Base-by-base conservation (phyloP, 1,140 invertebrate species). In the Diachasma alloeum region DNA sequence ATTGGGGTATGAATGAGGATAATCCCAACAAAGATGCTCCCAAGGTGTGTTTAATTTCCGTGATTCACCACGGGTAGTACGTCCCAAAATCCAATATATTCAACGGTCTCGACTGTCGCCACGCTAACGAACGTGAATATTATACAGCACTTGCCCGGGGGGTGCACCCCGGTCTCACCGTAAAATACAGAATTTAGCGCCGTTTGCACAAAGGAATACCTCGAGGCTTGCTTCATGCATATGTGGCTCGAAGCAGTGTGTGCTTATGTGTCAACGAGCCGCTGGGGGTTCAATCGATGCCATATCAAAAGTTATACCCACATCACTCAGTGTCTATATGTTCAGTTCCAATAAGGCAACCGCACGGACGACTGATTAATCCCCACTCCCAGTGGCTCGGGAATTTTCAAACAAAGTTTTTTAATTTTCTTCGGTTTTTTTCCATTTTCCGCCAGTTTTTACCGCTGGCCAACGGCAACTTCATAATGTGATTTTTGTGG, bases 201-300 rank as follows among this genome's bases (percentile, higher is more conserved):
- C 72, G 53, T 63, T 74, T 74, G 53, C 72, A 74, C 72, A 74
- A 74, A 74, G 53, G 72, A 74, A 22, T 26, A 4, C 72, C 53
- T 44, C 31, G 13, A 31, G n/a, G 53, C 13, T 56, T 37, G 31
- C 9, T 74, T 74, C 72, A 74, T 74, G 72, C 72, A 74, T 59
- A 74, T 63, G 53, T 63, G 72, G n/a, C 66, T 37, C 37, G 48
- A 39, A 56, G 56, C 53, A 56, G 39, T 74, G 53, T 74, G 56
- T 74, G 31, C 56, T 59, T 42, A 59, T 72, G 71, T 72, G 48
- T 31, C 48, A 10, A 72, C 48, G 71, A 72, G 37, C 39, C 26
- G 26, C 48, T 31, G 24, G 48, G 46, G 31, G 9, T 19, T 22
- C 53, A 56, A 59, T 56, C 48, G 59, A 59, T 48, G 53, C 46